Evolutionary conservation across 2,113 vertebrate genomes (phyloP).

Genomic region (Ginglymostoma cirratum): DNA sequence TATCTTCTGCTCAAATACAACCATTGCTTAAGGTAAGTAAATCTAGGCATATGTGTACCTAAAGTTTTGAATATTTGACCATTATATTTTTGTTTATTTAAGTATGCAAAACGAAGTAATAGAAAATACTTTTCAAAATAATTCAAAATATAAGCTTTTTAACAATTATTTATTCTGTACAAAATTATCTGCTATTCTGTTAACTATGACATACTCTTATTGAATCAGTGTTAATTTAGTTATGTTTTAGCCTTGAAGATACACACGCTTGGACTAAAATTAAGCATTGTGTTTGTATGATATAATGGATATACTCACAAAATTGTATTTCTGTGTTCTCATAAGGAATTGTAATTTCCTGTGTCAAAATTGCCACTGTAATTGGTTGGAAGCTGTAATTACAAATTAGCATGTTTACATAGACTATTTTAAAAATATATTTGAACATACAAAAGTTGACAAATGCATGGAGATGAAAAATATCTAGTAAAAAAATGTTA

Average conservation of each 20-base stretch:
- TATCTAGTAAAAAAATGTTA: not conserved
- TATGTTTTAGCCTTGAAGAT: not conserved
- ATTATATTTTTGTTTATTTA: not conserved
- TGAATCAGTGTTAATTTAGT: not conserved
- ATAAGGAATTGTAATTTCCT: not conserved
- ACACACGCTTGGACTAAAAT: not conserved
- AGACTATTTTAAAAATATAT: not conserved
- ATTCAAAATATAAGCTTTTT: not conserved
- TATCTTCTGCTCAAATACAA: constrained; percentile 17
- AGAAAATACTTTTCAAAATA: not conserved
- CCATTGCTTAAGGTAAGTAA: constrained; percentile 16
- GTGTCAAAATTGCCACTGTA: not conserved
- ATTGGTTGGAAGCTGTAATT: not conserved
- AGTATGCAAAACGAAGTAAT: not conserved
- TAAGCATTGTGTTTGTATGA: not conserved
- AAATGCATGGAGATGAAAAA: not conserved
- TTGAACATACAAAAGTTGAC: not conserved
- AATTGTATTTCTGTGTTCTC: not conserved
- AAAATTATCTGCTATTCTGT: not conserved
- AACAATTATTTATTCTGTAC: not conserved
- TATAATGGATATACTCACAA: not conserved
- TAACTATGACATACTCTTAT: not conserved
- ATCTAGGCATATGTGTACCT: not conserved
- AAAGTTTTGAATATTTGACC: not conserved
- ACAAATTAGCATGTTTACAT: not conserved